Percentiles rank a stretch among this genome's conserved stretches.
phyloP scores from a whole-genome alignment of 2,888 invertebrate genomes.

The Eugnorisma glareosa region DNA sequence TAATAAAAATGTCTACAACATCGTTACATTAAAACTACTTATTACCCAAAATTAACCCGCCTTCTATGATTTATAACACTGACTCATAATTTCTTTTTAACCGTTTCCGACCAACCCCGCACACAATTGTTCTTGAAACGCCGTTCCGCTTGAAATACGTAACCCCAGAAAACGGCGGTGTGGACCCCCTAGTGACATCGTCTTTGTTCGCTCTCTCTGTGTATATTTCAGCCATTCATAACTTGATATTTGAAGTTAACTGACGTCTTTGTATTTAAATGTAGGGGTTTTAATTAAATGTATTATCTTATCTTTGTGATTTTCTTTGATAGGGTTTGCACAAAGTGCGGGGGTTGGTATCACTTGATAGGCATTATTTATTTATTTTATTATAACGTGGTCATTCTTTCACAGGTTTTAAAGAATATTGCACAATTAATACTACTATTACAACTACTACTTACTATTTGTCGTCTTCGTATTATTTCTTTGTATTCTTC shows the following conservation, averaged over 20 bases:
- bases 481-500: no score
- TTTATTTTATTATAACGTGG: neutral
- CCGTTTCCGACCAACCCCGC: constrained; percentile 37
- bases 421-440: neutral
- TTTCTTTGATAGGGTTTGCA: neutral
- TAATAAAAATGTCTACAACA: neutral
- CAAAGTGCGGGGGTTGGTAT: neutral
- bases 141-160: constrained; percentile 32
- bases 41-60: neutral
- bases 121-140: constrained; percentile 39
- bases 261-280: constrained; percentile 53
- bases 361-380: neutral
- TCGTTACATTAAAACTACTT: neutral
- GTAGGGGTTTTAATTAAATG: constrained; percentile 38
- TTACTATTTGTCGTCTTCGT: no score
- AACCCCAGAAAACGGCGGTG: constrained; percentile 21
- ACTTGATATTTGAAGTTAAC: constrained; percentile 44
- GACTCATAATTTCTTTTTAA: constrained; percentile 52
- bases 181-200: constrained; percentile 40
- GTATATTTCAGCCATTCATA: constrained; percentile 40
- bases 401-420: neutral
- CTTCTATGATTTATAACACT: constrained; percentile 19
- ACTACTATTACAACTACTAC: neutral
- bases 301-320: constrained; percentile 26
- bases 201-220: constrained; percentile 38